Evolutionary conservation across 2,888 invertebrate species (phyloP).

Genomic region (Drosophila bunnanda): DNA sequence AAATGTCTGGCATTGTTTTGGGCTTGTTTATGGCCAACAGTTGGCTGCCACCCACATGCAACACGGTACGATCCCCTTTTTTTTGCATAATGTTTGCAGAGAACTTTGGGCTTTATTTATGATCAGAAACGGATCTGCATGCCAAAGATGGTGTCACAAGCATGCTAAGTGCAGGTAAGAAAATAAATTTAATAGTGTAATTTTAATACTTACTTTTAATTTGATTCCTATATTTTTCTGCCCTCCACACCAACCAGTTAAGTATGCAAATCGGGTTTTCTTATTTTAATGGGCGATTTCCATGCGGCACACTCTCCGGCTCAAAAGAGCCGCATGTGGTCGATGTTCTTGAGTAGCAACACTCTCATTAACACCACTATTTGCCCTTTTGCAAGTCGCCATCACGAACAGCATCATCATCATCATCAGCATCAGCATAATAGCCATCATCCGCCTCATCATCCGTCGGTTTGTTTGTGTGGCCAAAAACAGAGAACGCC

Average conservation of each 20-base stretch:
- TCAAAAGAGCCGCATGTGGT: constrained; percentile 73
- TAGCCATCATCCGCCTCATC: constrained; percentile 27
- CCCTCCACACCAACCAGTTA: constrained; percentile 3
- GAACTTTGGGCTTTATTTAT: constrained; percentile 58
- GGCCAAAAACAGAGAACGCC: constrained; percentile 71
- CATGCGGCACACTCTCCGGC: constrained; percentile 49
- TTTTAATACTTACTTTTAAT: not conserved
- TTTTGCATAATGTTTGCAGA: constrained; percentile 36
- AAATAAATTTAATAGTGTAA: not conserved
- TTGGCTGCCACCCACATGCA: constrained; percentile 50
- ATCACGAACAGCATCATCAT: constrained; percentile 6
- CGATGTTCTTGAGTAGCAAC: constrained; percentile 54
- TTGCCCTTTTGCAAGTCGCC: constrained; percentile 72
- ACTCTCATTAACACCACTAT: constrained; percentile 49
- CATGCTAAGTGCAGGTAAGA: too few relatives aligned
- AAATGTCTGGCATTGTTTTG: constrained; percentile 73
- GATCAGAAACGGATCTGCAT: constrained; percentile 30
- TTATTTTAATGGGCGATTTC: constrained; percentile 65
- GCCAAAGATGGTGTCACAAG: constrained; percentile 22
- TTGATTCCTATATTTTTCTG: not conserved
- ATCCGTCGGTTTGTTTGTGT: constrained; percentile 61
- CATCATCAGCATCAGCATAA: constrained; percentile 21
- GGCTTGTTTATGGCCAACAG: constrained; percentile 68
- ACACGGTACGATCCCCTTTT: constrained; percentile 10
- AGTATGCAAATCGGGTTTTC: constrained; percentile 50